These are phyloP conservation scores for Drosophila aldrichi DNA, from an alignment of 2,888 invertebrate genomes.

Conservation along the genomic window DNA sequence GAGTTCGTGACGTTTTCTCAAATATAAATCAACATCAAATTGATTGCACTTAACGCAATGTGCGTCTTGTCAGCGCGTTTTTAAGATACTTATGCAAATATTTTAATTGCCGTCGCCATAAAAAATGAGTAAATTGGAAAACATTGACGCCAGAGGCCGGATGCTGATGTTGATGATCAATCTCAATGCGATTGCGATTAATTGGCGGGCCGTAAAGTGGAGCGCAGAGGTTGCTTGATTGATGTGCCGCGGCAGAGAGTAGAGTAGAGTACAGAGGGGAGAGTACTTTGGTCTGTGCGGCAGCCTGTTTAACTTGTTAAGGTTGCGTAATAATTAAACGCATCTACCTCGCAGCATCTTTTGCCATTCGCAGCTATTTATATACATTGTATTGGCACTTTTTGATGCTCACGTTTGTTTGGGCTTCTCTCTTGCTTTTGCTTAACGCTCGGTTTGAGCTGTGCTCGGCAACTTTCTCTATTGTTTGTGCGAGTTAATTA, in stretches of 20 bases:
- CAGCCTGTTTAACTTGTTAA: slow-evolving; percentile 12
- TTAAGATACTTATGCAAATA: slow-evolving; percentile 30
- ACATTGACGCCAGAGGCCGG: slow-evolving; percentile 8
- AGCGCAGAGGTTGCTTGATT: slow-evolving; percentile 29
- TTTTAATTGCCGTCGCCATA: slow-evolving; percentile 58
- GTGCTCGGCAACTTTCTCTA: slow-evolving; percentile 51
- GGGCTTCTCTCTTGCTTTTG: slow-evolving; percentile 17
- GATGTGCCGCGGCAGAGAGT: slow-evolving; percentile 8
- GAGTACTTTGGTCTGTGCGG: neutral
- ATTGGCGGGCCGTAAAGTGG: slow-evolving; percentile 44
- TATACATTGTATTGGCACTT: slow-evolving; percentile 71
- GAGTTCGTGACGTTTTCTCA: neutral
- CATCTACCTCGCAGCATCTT: slow-evolving; percentile 9
- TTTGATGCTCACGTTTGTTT: slow-evolving; percentile 41
- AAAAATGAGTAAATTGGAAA: slow-evolving; percentile 27
- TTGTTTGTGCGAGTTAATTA: slow-evolving; percentile 69
- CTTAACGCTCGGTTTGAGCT: slow-evolving; percentile 33
- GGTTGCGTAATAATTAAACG: slow-evolving; percentile 41
- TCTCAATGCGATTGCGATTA: slow-evolving; percentile 66
- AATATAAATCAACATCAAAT: slow-evolving; percentile 3
- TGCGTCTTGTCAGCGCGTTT: slow-evolving; percentile 34
- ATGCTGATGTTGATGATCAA: slow-evolving; percentile 51
- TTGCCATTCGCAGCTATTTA: slow-evolving; percentile 32
- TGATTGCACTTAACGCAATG: slow-evolving; percentile 15
- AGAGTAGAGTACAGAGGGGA: too few species aligned